These are phyloP conservation scores for Leptinotarsa texana DNA, from an alignment of 1,140 invertebrate species.

Conservation along the genomic window DNA sequence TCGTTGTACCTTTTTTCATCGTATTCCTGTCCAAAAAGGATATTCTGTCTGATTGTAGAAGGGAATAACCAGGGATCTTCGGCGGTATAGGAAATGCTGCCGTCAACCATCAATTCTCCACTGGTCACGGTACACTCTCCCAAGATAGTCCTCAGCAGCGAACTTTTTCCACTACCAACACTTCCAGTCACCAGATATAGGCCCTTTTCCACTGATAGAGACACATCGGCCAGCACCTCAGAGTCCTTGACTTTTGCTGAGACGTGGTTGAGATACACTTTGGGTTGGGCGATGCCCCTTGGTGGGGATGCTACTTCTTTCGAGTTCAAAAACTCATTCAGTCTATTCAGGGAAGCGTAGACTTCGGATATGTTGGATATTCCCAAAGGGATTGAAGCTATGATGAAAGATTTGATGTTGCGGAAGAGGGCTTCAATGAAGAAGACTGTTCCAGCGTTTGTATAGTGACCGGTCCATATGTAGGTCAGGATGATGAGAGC, in stretches of 20 bases:
- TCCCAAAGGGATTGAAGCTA: slow-evolving; percentile 73
- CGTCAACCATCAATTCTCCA: slow-evolving; percentile 67
- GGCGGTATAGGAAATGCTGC: slow-evolving; percentile 77
- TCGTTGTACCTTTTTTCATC: slow-evolving; percentile 64
- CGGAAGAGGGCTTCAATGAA: slow-evolving; percentile 76
- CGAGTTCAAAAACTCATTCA: slow-evolving; percentile 36
- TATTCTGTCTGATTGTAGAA: slow-evolving; percentile 65
- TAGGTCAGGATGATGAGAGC: slow-evolving; percentile 70
- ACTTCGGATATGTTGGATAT: slow-evolving; percentile 63
- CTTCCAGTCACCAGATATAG: slow-evolving; percentile 63
- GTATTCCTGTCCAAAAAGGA: slow-evolving; percentile 62
- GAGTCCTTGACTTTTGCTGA: slow-evolving; percentile 40
- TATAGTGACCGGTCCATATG: slow-evolving; percentile 65
- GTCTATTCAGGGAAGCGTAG: slow-evolving; percentile 37
- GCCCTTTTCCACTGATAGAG: slow-evolving; percentile 29
- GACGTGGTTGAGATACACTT: slow-evolving; percentile 38
- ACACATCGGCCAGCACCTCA: slow-evolving; percentile 58
- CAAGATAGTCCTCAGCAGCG: slow-evolving; percentile 71
- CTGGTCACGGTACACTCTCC: slow-evolving; percentile 68
- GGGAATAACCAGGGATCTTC: slow-evolving; percentile 81
- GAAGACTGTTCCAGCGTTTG: slow-evolving; percentile 78
- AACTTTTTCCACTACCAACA: slow-evolving; percentile 82
- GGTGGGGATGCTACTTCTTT: slow-evolving; percentile 31
- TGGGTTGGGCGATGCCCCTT: slow-evolving; percentile 30
- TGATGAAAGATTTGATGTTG: slow-evolving; percentile 71